Conservation (phyloP, 1,140 invertebrate species). For the Rhopalosiphum maidis region DNA sequence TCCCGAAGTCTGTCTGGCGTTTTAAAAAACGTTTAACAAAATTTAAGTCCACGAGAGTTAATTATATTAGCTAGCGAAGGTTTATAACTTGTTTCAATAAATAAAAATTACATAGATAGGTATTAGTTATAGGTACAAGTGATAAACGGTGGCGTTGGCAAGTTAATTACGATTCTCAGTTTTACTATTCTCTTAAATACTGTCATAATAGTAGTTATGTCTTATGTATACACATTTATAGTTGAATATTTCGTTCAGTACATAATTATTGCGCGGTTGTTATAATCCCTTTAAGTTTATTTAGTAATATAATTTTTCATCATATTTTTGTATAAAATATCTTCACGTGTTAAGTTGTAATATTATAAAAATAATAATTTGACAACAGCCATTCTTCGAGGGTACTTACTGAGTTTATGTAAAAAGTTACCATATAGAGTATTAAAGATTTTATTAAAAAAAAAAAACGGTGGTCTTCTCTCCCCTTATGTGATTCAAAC, state of each 20-base stretch:
- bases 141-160: not conserved
- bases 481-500: constrained; percentile 30
- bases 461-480: not conserved
- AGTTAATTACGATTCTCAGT: not conserved
- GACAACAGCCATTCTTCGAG: not conserved
- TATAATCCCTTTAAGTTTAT: not conserved
- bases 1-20: not conserved
- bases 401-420: constrained; percentile 35
- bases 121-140: not conserved
- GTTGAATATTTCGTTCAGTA: not conserved
- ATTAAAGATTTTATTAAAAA: constrained; percentile 40
- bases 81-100: not conserved
- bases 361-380: constrained; percentile 27
- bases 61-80: not conserved
- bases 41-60: not conserved
- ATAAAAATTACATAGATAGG: not conserved
- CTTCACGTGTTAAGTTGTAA: not conserved
- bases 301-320: not conserved
- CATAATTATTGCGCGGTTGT: not conserved
- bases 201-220: not conserved
- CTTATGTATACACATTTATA: not conserved
- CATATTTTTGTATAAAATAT: not conserved
- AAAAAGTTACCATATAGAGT: constrained; percentile 46
- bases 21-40: not conserved
- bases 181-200: not conserved